These are phyloP conservation scores for Zalophus californianus DNA, from an alignment of 2,797 vertebrate genomes.

Conservation along the genomic window DNA sequence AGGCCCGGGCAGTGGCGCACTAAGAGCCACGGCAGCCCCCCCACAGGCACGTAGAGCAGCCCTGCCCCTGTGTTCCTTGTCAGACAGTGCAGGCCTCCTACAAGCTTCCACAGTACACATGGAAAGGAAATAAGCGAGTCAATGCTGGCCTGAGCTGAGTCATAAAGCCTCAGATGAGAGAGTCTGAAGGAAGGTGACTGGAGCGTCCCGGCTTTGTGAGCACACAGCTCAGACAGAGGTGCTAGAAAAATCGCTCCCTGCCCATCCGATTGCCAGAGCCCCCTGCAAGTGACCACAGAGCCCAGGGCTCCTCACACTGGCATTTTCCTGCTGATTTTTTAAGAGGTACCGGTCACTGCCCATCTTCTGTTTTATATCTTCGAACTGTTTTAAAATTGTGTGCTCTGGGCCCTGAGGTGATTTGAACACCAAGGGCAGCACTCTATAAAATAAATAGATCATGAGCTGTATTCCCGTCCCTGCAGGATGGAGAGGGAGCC, in stretches of 20 bases:
- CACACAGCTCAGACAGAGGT: background rate
- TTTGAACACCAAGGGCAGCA: constrained; percentile 39
- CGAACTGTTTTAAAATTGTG: constrained; percentile 70
- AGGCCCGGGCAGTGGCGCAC: background rate
- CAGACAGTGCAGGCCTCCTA: background rate
- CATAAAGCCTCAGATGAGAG: background rate
- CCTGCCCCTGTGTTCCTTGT: background rate
- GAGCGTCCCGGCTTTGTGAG: background rate
- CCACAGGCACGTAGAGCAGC: background rate
- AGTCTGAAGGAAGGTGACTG: constrained; percentile 4
- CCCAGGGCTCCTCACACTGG: background rate
- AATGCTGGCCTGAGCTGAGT: constrained; percentile 49
- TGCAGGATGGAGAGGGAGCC: background rate
- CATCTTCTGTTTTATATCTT: constrained; percentile 59
- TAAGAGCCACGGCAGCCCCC: background rate
- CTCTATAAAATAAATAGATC: constrained; percentile 57
- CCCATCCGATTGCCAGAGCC: background rate
- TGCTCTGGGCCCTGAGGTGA: constrained; percentile 10
- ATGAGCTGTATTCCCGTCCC: background rate
- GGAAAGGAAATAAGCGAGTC: constrained; percentile 37
- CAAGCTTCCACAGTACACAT: background rate
- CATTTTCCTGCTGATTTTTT: constrained; percentile 58
- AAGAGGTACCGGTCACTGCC: constrained; percentile 14
- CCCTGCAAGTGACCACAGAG: background rate
- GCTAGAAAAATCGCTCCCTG: background rate